Evolutionary conservation across 2,113 vertebrate genomes (phyloP).

Genomic region (Patagioenas fasciata): DNA sequence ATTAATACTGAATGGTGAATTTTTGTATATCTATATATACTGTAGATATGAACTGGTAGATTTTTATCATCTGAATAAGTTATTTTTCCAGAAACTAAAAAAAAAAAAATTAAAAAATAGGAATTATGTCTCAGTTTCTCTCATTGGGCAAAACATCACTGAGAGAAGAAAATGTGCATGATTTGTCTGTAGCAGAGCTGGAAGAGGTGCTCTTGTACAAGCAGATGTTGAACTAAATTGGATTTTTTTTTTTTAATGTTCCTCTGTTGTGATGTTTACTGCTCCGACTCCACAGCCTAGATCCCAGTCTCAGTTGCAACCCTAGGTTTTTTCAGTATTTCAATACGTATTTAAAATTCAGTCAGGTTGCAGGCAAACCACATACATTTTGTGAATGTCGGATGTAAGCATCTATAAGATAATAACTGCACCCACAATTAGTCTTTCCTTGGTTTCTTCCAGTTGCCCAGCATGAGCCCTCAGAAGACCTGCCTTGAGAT

Average conservation of each 20-base stretch:
- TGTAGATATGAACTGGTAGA: not conserved
- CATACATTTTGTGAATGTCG: not conserved
- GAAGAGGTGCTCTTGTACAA: slow-evolving; percentile 2
- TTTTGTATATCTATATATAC: not conserved
- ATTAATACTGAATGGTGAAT: not conserved
- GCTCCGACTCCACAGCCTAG: not conserved
- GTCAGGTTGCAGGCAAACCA: not conserved
- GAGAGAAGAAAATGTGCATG: not conserved
- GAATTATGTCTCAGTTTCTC: not conserved
- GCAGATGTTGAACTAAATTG: not conserved
- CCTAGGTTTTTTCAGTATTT: not conserved
- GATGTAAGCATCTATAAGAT: not conserved
- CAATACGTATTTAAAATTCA: not conserved
- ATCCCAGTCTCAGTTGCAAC: not conserved
- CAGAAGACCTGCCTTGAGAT: not conserved
- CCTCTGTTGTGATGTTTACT: not conserved
- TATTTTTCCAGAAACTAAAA: not conserved
- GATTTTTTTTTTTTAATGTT: not conserved
- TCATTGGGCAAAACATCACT: not conserved
- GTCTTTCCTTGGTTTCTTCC: not conserved
- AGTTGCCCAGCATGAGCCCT: not conserved
- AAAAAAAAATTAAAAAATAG: not conserved
- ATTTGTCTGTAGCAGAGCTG: not conserved
- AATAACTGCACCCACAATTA: not conserved
- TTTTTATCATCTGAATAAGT: not conserved